Conservation (phyloP, 2,113 vertebrate genomes). For the Tonatia bakeri region DNA sequence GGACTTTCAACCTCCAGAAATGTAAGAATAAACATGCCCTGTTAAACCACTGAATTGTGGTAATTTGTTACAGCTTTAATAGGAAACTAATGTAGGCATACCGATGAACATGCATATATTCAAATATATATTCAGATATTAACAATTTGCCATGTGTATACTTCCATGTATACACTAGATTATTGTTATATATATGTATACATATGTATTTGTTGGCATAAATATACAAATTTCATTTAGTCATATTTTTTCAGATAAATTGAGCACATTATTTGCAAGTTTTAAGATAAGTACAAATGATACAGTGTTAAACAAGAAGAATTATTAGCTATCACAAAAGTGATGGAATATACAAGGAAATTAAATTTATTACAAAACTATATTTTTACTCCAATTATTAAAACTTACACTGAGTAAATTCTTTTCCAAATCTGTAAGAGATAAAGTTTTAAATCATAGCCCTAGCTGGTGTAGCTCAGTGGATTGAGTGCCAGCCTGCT, state of each 20-base stretch:
- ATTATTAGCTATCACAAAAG: not conserved
- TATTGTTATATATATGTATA: not conserved
- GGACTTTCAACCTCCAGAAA: not conserved
- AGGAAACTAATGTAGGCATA: not conserved
- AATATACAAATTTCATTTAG: not conserved
- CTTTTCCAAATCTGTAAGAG: not conserved
- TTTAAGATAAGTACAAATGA: not conserved
- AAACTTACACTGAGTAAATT: not conserved
- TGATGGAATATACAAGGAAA: not conserved
- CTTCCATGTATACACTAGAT: not conserved
- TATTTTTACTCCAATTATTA: not conserved
- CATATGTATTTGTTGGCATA: not conserved
- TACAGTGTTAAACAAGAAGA: not conserved
- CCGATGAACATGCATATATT: not conserved
- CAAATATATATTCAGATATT: not conserved
- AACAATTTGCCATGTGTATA: not conserved
- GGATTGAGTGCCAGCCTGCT: no score
- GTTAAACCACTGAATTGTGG: not conserved
- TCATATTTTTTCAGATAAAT: not conserved
- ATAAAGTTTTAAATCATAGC: not conserved
- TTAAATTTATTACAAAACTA: not conserved
- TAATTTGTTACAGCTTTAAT: not conserved
- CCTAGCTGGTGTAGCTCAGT: no score
- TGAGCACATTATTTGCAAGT: not conserved
- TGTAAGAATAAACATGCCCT: not conserved